Base-by-base conservation (phyloP, 2,113 vertebrate genomes). In the Corvus moneduloides region DNA sequence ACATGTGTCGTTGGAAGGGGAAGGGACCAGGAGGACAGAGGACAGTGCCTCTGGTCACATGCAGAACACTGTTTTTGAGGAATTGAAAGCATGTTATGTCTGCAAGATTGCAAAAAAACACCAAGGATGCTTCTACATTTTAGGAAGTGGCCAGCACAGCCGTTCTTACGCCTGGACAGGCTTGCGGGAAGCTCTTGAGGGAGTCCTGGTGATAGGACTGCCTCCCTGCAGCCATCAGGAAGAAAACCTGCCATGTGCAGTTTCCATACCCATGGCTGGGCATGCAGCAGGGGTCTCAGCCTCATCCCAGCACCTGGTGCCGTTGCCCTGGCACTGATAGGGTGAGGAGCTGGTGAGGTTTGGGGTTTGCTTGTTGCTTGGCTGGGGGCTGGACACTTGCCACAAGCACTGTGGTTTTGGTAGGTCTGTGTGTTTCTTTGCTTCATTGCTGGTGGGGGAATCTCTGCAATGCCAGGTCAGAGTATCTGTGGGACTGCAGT, bases 11-110 rank as follows among this genome's bases (percentile, higher is more conserved):
- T 26, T 83, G 56, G 85, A 96, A 94, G 66, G 52, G 94, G 96
- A 97, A 96, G 95, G 75, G 84, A 91, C 5, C 1, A 16, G 72
- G 44, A 73, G 54, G 78, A 85, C 72, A 91, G 79, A 92, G 55
- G 72, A 87, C 41, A 48, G 51, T 73, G 82, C 54, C 64, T 73
- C 59, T 92, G 66, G 73, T 97, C 93, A 96, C 87, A 58, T 74
- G 93, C 58, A 81, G 49, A 89, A 32, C 55, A 52, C 43, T 7
- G 3, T 39, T 86, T 95, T 94, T 96, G 96, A 93, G 95, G 97
- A 97, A 97, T 62, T 91, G 97, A 97, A 97, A 97, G 30, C 83
- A 30, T 52, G 48, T 68, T 68, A 30, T 82, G 84, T 93, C 87
- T 93, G 95, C 92, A 96, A 94, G 91, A 64, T 87, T 96, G 81